phyloP scores from a whole-genome alignment of 2,797 vertebrate species.

The Pangasius sanitwongsei region DNA sequence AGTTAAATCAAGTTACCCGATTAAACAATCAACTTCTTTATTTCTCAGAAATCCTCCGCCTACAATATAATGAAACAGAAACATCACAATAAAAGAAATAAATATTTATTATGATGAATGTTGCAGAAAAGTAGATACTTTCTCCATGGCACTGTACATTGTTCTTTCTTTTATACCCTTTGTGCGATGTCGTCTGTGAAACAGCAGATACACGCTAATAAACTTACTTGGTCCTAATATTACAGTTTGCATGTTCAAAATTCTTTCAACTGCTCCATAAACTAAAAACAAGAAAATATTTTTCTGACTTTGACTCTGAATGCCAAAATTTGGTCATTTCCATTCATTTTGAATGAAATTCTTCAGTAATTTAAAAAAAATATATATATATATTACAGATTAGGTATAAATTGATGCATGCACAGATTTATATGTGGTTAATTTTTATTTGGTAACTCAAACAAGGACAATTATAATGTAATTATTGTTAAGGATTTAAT shows the following conservation, averaged over 20 bases:
- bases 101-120: neutral
- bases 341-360: neutral
- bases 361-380: no score
- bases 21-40: neutral
- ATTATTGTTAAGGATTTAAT: neutral
- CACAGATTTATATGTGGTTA: neutral
- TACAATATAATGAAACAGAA: neutral
- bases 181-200: constrained; percentile 34
- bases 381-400: neutral
- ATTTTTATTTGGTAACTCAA: neutral
- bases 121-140: neutral
- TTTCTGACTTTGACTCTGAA: constrained; percentile 30
- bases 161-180: neutral
- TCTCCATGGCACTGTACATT: neutral
- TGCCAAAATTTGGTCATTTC: constrained; percentile 14
- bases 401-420: neutral
- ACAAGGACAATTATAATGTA: neutral
- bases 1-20: neutral
- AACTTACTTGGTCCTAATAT: neutral
- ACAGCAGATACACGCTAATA: constrained; percentile 23
- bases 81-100: neutral
- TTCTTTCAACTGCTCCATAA: neutral
- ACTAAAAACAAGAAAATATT: neutral
- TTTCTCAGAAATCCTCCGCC: neutral
- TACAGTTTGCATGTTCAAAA: neutral